Base-by-base conservation (phyloP, 92 coral and sea anemone species). In the Epizoanthus ramosus region DNA sequence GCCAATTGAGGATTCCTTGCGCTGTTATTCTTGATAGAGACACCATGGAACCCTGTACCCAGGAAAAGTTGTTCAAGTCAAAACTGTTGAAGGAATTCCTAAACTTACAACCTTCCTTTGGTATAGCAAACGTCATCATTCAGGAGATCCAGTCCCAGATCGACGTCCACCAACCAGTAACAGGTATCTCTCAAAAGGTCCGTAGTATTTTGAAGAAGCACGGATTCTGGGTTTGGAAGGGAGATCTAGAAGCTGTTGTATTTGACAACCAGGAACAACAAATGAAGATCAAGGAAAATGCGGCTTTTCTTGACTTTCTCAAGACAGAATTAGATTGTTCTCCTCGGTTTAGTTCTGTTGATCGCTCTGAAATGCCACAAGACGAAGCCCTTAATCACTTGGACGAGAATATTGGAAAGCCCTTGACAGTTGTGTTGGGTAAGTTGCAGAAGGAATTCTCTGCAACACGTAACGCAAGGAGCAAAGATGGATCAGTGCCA, bases 21-120 rank as follows among this genome's bases (percentile, higher is more conserved):
- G 83, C 79, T 25, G 69, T 84, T 7, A 60, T 84, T 6, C 43
- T 72, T 1, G 82, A 84, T 57, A 63, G 24, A 5, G 81, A 84
- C 43, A 41, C 24, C 3, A 59, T 68, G 6, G 37, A 65, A 31
- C 59, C 79, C 2, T 45, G 45, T 18, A 50, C 76, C 3, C 21
- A 0, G 45, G 31, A 65, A 12, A 54, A 8, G n/a, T 81, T 75
- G 67, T 13, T 41, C 18, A 65, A 47, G 28, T 81, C 85, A 65
- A 50, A 7, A 24, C 3, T 71, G 23, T 8, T 15, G 15, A 83
- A 71, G 37, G 53, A 31, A n/a, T 14, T 83, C 28, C 0, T 16
- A 43, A 83, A 31, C 6, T 3, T 25, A 18, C 10, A 56, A 3
- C 18, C 47, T 3, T 54, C 52, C 39, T 31, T 75, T 59, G 50